Evolutionary conservation across 2,888 invertebrate genomes (phyloP), one percentile per base, ranked within the genome.

Genomic region (Nymphalis c-album): DNA sequence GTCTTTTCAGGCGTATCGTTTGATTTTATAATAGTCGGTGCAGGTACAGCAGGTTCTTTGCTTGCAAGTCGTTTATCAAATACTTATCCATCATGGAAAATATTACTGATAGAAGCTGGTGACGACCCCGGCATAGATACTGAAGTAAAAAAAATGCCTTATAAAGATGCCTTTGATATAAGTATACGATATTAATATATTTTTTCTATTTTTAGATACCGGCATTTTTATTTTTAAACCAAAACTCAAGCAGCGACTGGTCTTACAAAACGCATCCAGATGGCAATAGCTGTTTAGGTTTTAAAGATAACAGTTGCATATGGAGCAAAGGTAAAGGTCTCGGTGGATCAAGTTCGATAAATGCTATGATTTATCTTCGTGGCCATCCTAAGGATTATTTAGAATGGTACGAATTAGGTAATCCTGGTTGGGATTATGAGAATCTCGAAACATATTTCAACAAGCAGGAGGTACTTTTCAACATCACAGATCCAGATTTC

Each of bases 311-410:
- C 55, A 76, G 81, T 57, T 90, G 89, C 66, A 85, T 83, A n/a
- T 94, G 95, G 95, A 93, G 94, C 40, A 92, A 94, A 67, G 96
- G 96, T 0, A 95, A 94, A 77, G 91, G 93, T 67, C 85, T 95
- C 76, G 94, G 95, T 45, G 95, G 95, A 10, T 93, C 93, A 0
- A 94, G 94, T 60, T 90, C 93, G 2, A 86, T 94, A 22, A 95
- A 95, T 77, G 94, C 93, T 55, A 94, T 94, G 93, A 84, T 95
- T 63, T 94, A 94, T 76, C 85, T 94, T 5, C 88, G 93, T 51
- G 95, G 94, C 0, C 93, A 93, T 74, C 85, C 81, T 0, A 77
- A 80, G 8, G 94, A 94, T 76, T 95, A 91, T 71, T 85, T 93
- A 58, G 80, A 85, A 61, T 95, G 95, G 95, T 87, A 91, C 59